Conservation (phyloP, 2,797 vertebrate genomes). For the Ptychobarbus kaznakovi region DNA sequence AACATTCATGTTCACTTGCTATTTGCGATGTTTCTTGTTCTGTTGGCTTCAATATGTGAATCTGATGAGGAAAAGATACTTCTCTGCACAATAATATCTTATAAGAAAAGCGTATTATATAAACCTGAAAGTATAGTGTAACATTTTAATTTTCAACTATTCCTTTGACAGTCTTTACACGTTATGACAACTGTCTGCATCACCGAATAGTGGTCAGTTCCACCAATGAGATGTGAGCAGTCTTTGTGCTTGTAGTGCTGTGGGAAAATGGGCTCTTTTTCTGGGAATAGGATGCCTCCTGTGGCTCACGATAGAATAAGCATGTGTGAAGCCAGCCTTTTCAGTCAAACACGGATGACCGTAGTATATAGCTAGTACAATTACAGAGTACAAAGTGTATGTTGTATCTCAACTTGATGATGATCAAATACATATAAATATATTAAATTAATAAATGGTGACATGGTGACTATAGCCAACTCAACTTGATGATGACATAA, state of each 20-base stretch:
- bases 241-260: constrained; percentile 13
- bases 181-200: background rate
- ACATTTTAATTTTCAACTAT: background rate
- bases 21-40: background rate
- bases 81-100: background rate
- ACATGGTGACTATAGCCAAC: background rate
- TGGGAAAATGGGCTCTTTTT: constrained; percentile 29
- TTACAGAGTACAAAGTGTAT: background rate
- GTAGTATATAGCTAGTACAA: background rate
- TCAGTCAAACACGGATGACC: background rate
- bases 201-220: background rate
- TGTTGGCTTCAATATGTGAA: background rate
- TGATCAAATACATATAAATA: background rate
- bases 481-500: background rate
- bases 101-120: background rate
- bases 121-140: background rate
- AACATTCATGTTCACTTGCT: background rate
- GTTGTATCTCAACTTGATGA: background rate
- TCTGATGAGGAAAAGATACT: background rate
- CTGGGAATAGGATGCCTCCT: constrained; percentile 67
- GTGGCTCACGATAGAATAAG: constrained; percentile 63
- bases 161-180: background rate
- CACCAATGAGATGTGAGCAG: constrained; percentile 9
- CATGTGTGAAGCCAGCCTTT: constrained; percentile 37
- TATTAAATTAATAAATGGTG: background rate